These are phyloP conservation scores for Rhinopomastus cyanomelas DNA, from an alignment of 2,113 vertebrate genomes.

Conservation along the genomic window DNA sequence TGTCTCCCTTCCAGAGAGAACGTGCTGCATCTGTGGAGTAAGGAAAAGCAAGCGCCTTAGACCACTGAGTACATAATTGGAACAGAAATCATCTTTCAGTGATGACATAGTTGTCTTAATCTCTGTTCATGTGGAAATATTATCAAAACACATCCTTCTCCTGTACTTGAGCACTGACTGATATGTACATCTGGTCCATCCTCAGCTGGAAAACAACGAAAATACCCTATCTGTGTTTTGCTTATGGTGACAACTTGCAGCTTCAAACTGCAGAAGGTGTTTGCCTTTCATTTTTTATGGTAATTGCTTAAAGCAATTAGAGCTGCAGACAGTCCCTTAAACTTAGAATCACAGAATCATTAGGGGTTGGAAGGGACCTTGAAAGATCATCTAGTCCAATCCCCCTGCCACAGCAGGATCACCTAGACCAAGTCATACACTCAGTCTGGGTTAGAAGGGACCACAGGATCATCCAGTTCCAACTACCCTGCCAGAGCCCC, in stretches of 20 bases:
- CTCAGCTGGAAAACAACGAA: neutral
- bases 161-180: neutral
- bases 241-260: neutral
- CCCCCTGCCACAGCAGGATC: no score
- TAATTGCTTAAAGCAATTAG: neutral
- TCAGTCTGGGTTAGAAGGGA: no score
- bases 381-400: no score
- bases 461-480: no score
- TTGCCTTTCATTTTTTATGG: neutral
- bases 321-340: neutral
- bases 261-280: neutral
- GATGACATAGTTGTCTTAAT: neutral
- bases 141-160: slow-evolving; percentile 16
- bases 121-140: neutral
- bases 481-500: no score
- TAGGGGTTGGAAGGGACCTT: no score
- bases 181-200: neutral
- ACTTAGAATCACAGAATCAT: no score
- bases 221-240: neutral
- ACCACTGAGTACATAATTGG: neutral
- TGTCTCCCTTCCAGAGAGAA: neutral
- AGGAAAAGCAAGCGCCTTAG: neutral
- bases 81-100: neutral
- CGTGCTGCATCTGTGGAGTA: neutral
- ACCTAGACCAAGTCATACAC: no score